Base-by-base conservation (phyloP, 2,113 vertebrate genomes). In the Speoplatyrhinus poulsoni region DNA sequence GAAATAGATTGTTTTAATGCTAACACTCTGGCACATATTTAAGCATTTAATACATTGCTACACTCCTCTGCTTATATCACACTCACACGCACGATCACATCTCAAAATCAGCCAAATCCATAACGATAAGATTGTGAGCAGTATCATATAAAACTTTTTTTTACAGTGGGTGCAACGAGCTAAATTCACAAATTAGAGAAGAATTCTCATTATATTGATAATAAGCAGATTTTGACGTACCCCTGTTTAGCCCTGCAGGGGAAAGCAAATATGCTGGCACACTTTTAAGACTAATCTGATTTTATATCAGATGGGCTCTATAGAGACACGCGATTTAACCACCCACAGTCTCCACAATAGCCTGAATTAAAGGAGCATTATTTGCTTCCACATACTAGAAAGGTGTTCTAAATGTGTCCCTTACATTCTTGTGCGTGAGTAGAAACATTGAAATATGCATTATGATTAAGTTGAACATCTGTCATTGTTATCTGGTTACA, bases 221-320 rank as follows among this genome's bases (percentile, higher is more conserved):
- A 75, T 65, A 15, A 64, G 26, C n/a, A 73, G 60, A 55, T 17
- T 11, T 8, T 41, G 52, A 66, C 74, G 54, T 54, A 55, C 16
- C 48, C 64, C 60, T 50, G 33, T 47, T 47, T 62, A 68, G 77
- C 64, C 68, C 81, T 79, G 53, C 63, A 80, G 82, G 76, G 65
- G 67, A 53, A 66, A 53, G 49, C 73, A 80, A 70, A 77, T 58
- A 72, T 79, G 87, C 62, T 77, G 75, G 69, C 77, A 81, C 65
- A 58, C 72, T 26, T 26, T 87, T 84, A 83, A 85, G 76, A 82
- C 75, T 86, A 86, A 89, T 87, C 77, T 80, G 77, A 81, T 86
- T 83, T 73, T 77, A 68, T 75, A 79, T 79, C 76, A 86, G 81
- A 80, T 70, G 79, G 74, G 56, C 87, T 83, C 76, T 70, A 26